phyloP scores from a whole-genome alignment of 1,140 invertebrate genomes.

The Hormaphis cornu region DNA sequence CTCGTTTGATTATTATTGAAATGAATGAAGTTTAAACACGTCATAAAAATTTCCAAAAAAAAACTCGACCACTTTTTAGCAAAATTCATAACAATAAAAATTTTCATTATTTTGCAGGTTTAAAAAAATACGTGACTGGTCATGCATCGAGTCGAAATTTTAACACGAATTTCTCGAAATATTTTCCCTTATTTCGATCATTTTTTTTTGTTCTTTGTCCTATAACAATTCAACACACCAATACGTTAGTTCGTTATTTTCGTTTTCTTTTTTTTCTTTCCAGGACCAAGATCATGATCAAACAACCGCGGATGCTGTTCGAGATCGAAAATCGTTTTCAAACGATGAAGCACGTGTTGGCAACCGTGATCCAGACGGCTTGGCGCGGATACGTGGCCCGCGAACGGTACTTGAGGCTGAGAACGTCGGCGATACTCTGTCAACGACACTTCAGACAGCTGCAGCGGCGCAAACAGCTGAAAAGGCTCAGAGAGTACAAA shows the following conservation, averaged over 20 bases:
- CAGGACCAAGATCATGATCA: conserved; percentile 15
- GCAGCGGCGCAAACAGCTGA: neutral
- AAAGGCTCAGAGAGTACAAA: neutral
- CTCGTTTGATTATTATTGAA: too few species aligned
- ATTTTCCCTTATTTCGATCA: too few species aligned
- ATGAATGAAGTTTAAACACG: too few species aligned
- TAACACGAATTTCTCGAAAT: too few species aligned
- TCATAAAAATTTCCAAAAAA: too few species aligned
- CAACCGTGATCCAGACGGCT: neutral
- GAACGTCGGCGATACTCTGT: neutral
- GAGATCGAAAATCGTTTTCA: conserved; percentile 17
- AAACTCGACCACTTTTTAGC: too few species aligned
- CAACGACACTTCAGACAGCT: neutral
- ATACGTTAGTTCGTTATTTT: neutral
- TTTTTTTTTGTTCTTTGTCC: too few species aligned
- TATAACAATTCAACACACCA: too few species aligned
- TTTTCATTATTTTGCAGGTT: too few species aligned
- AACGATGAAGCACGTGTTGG: neutral
- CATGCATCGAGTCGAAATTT: too few species aligned
- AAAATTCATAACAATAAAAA: too few species aligned
- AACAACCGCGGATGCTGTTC: neutral
- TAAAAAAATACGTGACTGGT: too few species aligned
- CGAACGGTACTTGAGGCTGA: neutral
- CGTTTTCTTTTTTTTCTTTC: neutral
- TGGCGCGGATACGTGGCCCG: neutral